Conservation (phyloP, 92 coral and sea anemone genomes). For the Parazoanthus atlanticus region DNA sequence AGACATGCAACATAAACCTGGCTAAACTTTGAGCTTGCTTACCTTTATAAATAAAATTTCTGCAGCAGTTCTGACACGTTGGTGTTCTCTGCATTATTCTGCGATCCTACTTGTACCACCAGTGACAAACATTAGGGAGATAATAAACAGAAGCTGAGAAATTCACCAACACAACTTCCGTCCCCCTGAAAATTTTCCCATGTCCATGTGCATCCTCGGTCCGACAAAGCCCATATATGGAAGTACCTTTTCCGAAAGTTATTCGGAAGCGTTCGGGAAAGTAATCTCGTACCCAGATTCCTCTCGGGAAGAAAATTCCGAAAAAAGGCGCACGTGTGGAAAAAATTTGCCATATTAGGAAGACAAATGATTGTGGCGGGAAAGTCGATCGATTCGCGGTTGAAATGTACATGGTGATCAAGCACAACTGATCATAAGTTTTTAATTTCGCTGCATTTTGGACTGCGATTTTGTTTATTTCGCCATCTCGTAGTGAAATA, state of each 20-base stretch:
- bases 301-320: neutral
- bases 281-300: neutral
- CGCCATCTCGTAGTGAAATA: neutral
- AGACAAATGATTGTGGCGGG: conserved; percentile 66
- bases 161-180: neutral
- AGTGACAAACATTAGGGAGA: neutral
- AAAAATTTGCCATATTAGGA: conserved; percentile 56
- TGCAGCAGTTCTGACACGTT: conserved; percentile 85
- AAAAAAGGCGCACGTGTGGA: neutral
- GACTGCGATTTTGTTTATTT: neutral
- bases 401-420: conserved; percentile 1
- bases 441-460: conserved; percentile 5
- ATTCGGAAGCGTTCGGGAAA: neutral
- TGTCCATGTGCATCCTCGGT: neutral
- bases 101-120: neutral
- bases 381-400: conserved; percentile 50
- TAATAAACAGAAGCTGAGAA: neutral
- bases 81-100: conserved; percentile 91
- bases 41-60: conserved; percentile 88
- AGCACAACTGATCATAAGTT: neutral
- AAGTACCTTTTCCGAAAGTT: neutral
- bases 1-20: neutral
- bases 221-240: conserved; percentile 67
- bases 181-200: neutral
- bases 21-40: conserved; percentile 6